These are phyloP conservation scores for Scortum barcoo DNA, from an alignment of 2,113 vertebrate species.

Conservation along the genomic window DNA sequence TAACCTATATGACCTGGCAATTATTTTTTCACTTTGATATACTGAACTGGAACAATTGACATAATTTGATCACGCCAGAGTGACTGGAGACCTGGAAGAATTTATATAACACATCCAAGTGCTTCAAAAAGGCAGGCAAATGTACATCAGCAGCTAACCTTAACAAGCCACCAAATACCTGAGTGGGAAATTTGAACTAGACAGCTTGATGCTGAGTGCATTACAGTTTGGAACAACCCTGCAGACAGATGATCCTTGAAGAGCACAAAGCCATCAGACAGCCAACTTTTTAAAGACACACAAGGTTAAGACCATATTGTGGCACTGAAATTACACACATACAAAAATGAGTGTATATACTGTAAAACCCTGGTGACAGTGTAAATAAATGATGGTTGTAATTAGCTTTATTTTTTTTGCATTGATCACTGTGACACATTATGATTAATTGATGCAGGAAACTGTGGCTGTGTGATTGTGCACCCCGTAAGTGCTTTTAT, in stretches of 20 bases:
- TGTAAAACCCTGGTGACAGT: neutral
- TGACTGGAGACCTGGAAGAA: no score
- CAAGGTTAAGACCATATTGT: neutral
- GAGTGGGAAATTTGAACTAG: neutral
- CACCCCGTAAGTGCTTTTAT: constrained; percentile 23
- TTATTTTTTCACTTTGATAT: no score
- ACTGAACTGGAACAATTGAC: no score
- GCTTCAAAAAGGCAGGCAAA: neutral
- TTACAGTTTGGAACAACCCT: constrained; percentile 13
- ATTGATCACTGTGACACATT: neutral
- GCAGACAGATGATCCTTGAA: neutral
- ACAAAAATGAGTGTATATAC: neutral
- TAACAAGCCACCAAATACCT: neutral
- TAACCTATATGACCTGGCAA: no score
- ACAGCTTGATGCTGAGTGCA: constrained; percentile 24
- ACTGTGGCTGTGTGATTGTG: neutral
- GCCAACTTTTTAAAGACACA: neutral
- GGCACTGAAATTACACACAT: neutral
- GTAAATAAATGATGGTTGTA: neutral
- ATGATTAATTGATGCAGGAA: constrained; percentile 10
- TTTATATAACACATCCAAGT: neutral
- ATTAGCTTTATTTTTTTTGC: neutral
- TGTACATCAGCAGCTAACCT: neutral
- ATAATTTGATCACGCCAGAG: no score
- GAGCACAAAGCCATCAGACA: neutral